Evolutionary conservation across 2,113 vertebrate species (phyloP).

Genomic region (Antechinus stuartii): DNA sequence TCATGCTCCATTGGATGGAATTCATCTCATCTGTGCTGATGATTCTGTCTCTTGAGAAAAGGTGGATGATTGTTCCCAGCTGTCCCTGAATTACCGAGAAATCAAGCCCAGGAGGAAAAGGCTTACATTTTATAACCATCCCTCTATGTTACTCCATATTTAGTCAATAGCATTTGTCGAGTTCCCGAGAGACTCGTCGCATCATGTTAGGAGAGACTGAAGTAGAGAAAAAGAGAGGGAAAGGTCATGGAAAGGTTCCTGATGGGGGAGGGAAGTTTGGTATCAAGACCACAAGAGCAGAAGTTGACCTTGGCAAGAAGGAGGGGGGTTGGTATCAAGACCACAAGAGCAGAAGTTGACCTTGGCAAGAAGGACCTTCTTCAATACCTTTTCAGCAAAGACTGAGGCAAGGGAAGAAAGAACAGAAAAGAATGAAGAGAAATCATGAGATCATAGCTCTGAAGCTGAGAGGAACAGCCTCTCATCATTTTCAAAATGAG

Average conservation of each 20-base stretch:
- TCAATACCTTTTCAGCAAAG: neutral
- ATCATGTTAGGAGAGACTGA: neutral
- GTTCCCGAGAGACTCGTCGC: neutral
- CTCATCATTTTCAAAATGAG: neutral
- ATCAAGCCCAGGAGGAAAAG: constrained; percentile 16
- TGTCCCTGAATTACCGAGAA: constrained; percentile 5
- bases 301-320: neutral
- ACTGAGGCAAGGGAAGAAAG: neutral
- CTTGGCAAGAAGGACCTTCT: neutral
- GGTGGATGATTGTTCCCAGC: neutral
- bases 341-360: neutral
- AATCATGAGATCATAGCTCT: neutral
- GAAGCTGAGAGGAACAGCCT: too few relatives aligned
- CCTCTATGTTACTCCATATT: neutral
- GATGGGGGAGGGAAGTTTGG: neutral
- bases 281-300: neutral
- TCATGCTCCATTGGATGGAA: neutral
- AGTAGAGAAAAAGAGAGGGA: neutral
- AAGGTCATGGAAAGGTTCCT: neutral
- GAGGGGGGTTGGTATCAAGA: neutral
- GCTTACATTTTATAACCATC: neutral
- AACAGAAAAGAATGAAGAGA: neutral
- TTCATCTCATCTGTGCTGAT: neutral
- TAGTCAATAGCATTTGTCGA: neutral
- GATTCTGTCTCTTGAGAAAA: neutral